Evolutionary conservation across 2,888 invertebrate genomes (phyloP), one percentile per base, ranked within the genome.

Genomic region (Cylindroiulus punctatus): DNA sequence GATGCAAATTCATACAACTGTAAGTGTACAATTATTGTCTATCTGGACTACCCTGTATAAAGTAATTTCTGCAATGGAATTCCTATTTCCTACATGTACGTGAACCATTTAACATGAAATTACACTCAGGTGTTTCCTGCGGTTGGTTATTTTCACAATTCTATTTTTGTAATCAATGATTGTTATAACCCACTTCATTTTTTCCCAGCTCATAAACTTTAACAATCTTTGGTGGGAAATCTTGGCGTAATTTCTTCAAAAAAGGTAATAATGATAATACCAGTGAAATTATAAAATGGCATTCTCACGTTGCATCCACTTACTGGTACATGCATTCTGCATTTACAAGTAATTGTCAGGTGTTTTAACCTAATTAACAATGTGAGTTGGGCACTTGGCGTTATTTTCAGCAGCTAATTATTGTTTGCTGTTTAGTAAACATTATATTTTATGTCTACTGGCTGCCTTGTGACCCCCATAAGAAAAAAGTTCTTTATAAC

Each of bases 291-390:
- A 76, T 76, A 30, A 76, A 76, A 76, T 76, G 30, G 4, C 44
- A 76, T 22, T 57, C 57, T 57, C 57, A 57, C 57, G 57, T 22
- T 57, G 22, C n/a, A n/a, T n/a, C n/a, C n/a, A n/a, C n/a, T n/a
- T n/a, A n/a, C n/a, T n/a, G n/a, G n/a, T n/a, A n/a, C n/a, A n/a
- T n/a, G n/a, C n/a, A 7, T 57, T 57, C 22, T 57, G 22, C 26
- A 30, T 76, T 30, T 26, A 12, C 76, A 14, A 30, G 76, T 76
- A 76, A 76, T 76, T 76, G 76, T 30, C 2, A 76, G 76, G 2
- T 30, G 76, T 30, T 30, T 76, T 76, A 76, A 76, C 76, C 76
- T 76, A 76, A 30, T 76, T 76, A 10, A 30, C 76, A 36, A 36
- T 44, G 44, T 4, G 76, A 76, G 26, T 76, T 76, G 14, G 12